Evolutionary conservation across 2,113 vertebrate genomes (phyloP).

Genomic region (Paraplagusia blochii): DNA sequence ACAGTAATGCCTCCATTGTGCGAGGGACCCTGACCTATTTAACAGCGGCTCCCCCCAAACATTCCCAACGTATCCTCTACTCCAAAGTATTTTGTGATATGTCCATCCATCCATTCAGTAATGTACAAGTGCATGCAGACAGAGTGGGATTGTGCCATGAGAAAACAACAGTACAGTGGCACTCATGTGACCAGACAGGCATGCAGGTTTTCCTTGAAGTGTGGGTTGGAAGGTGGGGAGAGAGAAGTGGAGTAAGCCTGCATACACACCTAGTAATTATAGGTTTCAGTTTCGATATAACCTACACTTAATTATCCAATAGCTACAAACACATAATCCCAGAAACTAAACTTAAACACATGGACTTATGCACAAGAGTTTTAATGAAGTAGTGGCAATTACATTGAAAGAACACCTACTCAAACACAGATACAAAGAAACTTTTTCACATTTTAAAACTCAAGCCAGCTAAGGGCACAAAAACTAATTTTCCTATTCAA

Average conservation of each 20-base stretch:
- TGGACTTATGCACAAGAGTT: too few relatives aligned
- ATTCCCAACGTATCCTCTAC: constrained; percentile 64
- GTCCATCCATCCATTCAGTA: constrained; percentile 61
- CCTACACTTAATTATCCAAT: too few relatives aligned
- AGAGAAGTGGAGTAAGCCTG: constrained; percentile 14
- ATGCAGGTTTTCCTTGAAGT: constrained; percentile 67
- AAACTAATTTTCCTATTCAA: too few relatives aligned
- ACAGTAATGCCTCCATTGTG: constrained; percentile 65
- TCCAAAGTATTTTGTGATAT: constrained; percentile 60
- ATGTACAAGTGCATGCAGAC: constrained; percentile 82
- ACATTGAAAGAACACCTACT: too few relatives aligned
- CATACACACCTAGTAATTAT: constrained; percentile 3
- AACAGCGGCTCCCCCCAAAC: constrained; percentile 37
- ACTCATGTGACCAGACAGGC: constrained; percentile 79
- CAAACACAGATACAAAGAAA: too few relatives aligned
- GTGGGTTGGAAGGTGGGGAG: constrained; percentile 6
- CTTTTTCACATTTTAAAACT: too few relatives aligned
- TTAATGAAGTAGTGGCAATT: too few relatives aligned
- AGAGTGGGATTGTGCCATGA: constrained; percentile 82
- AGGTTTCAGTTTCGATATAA: too few relatives aligned
- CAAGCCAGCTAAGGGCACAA: too few relatives aligned
- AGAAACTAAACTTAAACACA: too few relatives aligned
- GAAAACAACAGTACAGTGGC: constrained; percentile 84
- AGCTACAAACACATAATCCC: too few relatives aligned
- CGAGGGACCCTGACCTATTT: constrained; percentile 73